These are phyloP conservation scores for Malurus cyaneus DNA, from an alignment of 2,113 vertebrate species.

Conservation along the genomic window DNA sequence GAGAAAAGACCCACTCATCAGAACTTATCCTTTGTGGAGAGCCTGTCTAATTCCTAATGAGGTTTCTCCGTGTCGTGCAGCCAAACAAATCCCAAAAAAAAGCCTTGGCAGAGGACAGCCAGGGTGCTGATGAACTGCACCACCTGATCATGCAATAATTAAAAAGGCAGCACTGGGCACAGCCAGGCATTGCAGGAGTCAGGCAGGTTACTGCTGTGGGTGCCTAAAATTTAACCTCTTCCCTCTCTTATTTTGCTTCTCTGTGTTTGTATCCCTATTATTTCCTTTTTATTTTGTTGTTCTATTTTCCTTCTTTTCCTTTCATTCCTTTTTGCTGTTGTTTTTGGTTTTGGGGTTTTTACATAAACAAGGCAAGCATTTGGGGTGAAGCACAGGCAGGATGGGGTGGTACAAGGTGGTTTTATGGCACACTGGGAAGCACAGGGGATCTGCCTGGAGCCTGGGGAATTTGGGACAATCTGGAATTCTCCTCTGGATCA, in stretches of 20 bases:
- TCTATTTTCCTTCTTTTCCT: too few species aligned
- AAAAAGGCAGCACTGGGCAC: not conserved
- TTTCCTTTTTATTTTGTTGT: not conserved
- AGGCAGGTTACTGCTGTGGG: not conserved
- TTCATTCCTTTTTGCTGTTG: not conserved
- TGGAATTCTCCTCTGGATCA: not conserved
- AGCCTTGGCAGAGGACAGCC: not conserved
- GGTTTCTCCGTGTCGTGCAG: not conserved
- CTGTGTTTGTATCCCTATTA: not conserved
- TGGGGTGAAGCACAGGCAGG: not conserved
- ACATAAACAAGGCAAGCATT: not conserved
- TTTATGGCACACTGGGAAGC: not conserved
- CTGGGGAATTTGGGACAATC: not conserved
- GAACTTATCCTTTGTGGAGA: slow-evolving; percentile 31
- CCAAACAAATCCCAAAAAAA: not conserved
- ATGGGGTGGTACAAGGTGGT: not conserved
- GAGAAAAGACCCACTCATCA: slow-evolving; percentile 38
- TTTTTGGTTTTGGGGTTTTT: not conserved
- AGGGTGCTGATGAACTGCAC: not conserved
- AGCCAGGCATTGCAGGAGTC: not conserved
- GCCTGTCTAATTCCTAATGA: not conserved
- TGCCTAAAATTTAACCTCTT: not conserved
- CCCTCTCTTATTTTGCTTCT: not conserved
- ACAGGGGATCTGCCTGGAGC: not conserved
- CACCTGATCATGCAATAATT: slow-evolving; percentile 6